Conservation (phyloP, 2,888 invertebrate species). For the Pharmacophagus antenor region DNA sequence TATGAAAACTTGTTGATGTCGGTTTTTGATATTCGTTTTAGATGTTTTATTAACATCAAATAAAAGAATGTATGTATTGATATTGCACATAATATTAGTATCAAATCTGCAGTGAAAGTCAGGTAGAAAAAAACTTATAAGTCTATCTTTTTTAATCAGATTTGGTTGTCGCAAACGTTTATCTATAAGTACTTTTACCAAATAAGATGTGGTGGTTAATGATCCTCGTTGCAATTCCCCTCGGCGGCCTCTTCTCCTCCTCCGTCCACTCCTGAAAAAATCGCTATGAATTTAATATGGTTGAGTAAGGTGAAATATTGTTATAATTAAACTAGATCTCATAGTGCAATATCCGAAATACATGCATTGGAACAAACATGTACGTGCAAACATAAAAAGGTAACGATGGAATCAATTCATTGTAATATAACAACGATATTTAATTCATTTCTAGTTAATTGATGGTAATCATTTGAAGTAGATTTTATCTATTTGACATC, state of each 20-base stretch:
- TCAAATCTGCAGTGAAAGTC: too few relatives aligned
- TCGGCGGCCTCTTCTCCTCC: conserved; percentile 76
- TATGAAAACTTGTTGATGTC: too few relatives aligned
- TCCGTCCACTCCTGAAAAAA: conserved; percentile 74
- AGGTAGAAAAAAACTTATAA: too few relatives aligned
- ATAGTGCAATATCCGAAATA: not conserved
- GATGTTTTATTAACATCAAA: too few relatives aligned
- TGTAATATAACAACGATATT: too few relatives aligned
- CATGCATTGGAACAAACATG: conserved; percentile 3
- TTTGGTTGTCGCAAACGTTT: too few relatives aligned
- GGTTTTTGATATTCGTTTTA: too few relatives aligned
- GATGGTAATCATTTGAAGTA: not conserved
- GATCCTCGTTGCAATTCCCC: conserved; percentile 79
- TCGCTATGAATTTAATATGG: conserved; percentile 17
- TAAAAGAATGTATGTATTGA: too few relatives aligned
- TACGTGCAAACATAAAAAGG: conserved; percentile 34
- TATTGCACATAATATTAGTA: too few relatives aligned
- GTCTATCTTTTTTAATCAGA: too few relatives aligned
- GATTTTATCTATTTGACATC: not conserved
- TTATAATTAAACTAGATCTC: not conserved
- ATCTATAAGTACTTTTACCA: conserved; percentile 51
- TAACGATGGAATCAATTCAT: conserved; percentile 1
- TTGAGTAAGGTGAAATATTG: conserved; percentile 8
- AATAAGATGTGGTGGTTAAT: conserved; percentile 79
- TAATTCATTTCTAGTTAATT: too few relatives aligned